These are phyloP conservation scores for Rattus norvegicus DNA, from an alignment of 2,113 vertebrate genomes.

Conservation along the genomic window DNA sequence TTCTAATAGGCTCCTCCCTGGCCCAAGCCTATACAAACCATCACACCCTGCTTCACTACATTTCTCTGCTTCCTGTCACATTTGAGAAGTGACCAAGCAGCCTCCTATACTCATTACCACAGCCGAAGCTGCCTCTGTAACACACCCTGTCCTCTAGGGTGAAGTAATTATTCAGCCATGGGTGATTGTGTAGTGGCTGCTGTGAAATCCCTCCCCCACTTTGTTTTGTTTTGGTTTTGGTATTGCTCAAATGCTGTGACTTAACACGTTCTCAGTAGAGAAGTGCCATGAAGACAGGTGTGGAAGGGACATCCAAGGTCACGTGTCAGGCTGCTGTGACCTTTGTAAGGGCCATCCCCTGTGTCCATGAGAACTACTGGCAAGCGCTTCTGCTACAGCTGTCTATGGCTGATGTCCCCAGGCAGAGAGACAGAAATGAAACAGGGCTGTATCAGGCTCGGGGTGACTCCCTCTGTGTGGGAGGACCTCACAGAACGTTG, in stretches of 20 bases:
- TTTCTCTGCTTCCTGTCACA: background rate
- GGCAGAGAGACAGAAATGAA: background rate
- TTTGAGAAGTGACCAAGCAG: background rate
- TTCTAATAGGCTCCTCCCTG: too few relatives aligned
- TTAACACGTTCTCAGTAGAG: background rate
- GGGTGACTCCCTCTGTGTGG: fast-evolving
- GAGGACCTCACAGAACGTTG: background rate
- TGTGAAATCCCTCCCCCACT: too few relatives aligned
- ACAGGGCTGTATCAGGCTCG: fast-evolving
- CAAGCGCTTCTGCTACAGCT: background rate
- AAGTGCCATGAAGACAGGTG: background rate
- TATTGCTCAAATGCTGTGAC: background rate
- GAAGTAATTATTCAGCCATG: background rate
- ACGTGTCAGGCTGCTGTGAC: background rate
- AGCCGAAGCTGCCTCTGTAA: too few relatives aligned
- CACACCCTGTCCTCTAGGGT: background rate
- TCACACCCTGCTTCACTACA: background rate
- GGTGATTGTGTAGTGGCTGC: background rate
- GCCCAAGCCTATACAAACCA: too few relatives aligned
- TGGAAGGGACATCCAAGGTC: background rate
- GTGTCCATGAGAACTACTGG: background rate
- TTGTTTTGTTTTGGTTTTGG: background rate
- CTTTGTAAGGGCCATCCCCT: background rate
- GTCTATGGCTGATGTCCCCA: background rate
- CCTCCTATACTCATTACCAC: background rate